These are phyloP conservation scores for Phalacrocorax aristotelis DNA, from an alignment of 2,113 vertebrate genomes.

Conservation along the genomic window DNA sequence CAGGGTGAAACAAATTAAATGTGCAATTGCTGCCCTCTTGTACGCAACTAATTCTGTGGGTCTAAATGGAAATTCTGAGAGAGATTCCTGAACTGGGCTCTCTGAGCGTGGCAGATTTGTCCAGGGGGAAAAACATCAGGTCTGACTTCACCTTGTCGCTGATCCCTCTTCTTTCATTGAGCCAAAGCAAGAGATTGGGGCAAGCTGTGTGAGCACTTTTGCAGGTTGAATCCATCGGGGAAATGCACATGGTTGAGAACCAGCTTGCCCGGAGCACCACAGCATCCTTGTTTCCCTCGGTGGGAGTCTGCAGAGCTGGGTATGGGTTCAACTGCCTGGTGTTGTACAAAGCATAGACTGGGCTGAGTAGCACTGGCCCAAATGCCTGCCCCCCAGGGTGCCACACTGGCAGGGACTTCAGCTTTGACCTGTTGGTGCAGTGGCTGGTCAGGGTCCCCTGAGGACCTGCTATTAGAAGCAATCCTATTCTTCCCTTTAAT, in stretches of 20 bases:
- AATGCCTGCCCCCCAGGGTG: fast-evolving
- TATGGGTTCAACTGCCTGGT: fast-evolving
- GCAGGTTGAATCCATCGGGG: background rate
- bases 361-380: fast-evolving
- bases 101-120: background rate
- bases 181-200: background rate
- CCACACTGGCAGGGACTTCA: background rate
- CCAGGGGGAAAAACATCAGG: background rate
- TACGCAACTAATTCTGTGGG: background rate
- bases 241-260: background rate
- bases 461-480: background rate
- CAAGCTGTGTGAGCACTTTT: background rate
- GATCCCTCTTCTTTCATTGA: background rate
- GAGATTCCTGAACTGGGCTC: background rate
- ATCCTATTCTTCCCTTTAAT: background rate
- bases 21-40: background rate
- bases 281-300: background rate
- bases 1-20: slow-evolving; percentile 28
- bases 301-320: background rate
- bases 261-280: background rate
- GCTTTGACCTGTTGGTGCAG: background rate
- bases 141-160: background rate
- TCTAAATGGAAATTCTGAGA: background rate
- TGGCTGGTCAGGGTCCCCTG: fast-evolving
- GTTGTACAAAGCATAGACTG: fast-evolving